Evolutionary conservation across 2,113 vertebrate genomes (phyloP), one percentile per base, ranked within the genome.

Genomic region (Saccopteryx bilineata): DNA sequence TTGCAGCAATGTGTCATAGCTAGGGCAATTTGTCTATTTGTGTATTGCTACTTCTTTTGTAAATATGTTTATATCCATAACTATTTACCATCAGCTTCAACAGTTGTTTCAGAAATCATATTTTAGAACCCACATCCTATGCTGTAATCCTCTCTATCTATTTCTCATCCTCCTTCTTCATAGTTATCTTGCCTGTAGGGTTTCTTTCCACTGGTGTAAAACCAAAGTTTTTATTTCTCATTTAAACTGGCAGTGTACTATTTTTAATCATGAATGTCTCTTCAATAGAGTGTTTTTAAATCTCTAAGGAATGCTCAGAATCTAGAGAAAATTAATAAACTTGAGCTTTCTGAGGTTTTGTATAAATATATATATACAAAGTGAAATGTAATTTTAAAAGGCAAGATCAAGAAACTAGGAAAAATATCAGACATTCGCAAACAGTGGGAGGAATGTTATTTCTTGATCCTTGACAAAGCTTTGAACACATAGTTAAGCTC

Each of bases 311-410:
- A 88, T 9, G 87, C 46, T 91, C 52, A 94, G 91, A 96, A 91
- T 96, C 52, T 86, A 79, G 19, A 33, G 4, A 63, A 90, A 92
- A 71, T 92, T 94, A 95, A 83, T 96, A 60, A 81, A 76, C n/a
- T 89, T 10, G 31, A 84, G 52, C 18, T 61, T 71, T 90, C 33
- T 80, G 61, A 81, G 50, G 69, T 83, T 87, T 69, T 60, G 3
- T 89, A 52, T 86, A 93, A 82, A 83, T 56, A 56, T 15, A 71
- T 56, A 23, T 88, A 54, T 39, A 39, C 3, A 39, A 95, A 58
- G 7, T 15, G 50, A 75, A 93, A 79, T 93, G 61, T 61, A 63
- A 88, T 65, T 84, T 95, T 68, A 63, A 58, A 90, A 89, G 21
- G 24, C 18, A 95, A 56, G 28, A 93, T 80, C 13, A 86, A 28